phyloP scores from a whole-genome alignment of 30 jellyfish, hydroid and myxozoan genomes.

The Rhopilema esculentum region DNA sequence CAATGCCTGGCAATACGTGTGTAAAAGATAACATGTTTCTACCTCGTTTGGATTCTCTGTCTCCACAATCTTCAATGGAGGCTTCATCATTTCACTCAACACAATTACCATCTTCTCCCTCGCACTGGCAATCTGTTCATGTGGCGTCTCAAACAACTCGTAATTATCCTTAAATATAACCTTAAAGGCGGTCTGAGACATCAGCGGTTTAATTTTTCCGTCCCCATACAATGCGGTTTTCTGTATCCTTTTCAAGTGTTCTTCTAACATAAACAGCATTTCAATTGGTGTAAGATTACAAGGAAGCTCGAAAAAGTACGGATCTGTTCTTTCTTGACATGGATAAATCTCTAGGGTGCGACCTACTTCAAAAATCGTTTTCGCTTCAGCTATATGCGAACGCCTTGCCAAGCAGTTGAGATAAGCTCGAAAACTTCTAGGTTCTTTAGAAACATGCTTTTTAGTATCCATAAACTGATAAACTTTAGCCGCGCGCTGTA shows the following conservation, averaged over 20 bases:
- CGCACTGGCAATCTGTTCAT: conserved; percentile 43
- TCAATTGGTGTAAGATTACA: conserved; percentile 49
- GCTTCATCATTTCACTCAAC: conserved; percentile 56
- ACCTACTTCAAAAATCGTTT: conserved; percentile 56
- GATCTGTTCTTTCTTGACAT: conserved; percentile 31
- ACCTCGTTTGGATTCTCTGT: conserved; percentile 58
- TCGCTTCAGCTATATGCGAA: conserved; percentile 24
- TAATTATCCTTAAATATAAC: conserved; percentile 34
- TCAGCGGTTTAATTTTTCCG: conserved; percentile 21
- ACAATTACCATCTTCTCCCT: conserved; percentile 49
- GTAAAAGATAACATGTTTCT: no score
- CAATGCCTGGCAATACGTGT: no score
- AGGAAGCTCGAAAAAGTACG: conserved; percentile 36
- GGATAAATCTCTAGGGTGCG: conserved; percentile 46
- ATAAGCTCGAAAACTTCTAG: conserved; percentile 39
- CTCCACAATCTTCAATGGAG: conserved; percentile 50
- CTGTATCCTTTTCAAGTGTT: conserved; percentile 43
- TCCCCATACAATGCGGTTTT: conserved; percentile 11
- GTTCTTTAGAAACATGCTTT: background rate
- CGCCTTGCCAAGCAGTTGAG: conserved; percentile 66
- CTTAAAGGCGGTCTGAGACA: conserved; percentile 20
- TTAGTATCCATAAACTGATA: conserved; percentile 31
- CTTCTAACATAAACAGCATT: conserved; percentile 67
- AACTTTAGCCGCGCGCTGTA: conserved; percentile 43
- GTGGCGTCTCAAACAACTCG: conserved; percentile 30